Base-by-base conservation (phyloP, 2,113 vertebrate genomes). In the Anas platyrhynchos region DNA sequence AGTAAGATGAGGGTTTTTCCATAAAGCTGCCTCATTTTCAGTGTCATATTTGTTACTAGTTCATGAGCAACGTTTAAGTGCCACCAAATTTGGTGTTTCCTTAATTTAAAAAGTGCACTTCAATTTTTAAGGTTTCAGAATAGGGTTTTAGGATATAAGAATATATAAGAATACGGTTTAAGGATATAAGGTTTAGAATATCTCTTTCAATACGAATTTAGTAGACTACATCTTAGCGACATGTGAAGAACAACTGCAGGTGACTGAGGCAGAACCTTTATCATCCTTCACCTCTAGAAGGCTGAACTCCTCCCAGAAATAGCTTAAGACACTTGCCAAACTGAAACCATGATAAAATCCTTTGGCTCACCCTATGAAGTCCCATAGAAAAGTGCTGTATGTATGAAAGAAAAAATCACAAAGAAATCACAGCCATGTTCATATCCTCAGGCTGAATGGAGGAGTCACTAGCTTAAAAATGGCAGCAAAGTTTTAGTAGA, bases 401-500 rank as follows among this genome's bases (percentile, higher is more conserved):
- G 34, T 71, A 56, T 65, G 41, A 90, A 89, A 36, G 44, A 59
- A 91, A 80, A n/a, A 79, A 91, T 52, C 23, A 80, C 55, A 88
- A 76, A 80, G 72, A 92, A 63, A 71, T 50, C 1, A 1, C 0
- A 0, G 41, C 15, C 27, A 46, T 77, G 56, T n/a, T 93, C 55
- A 83, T 16, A 74, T 32, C 21, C 63, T 63, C 20, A 78, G 56
- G 50, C 55, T 86, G 55, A 13, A 71, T 0, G 0, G 13, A 83
- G 14, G 6, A 46, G 18, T 80, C 72, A 78, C 66, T 52, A n/a
- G n/a, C 34, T 95, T 89, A 91, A 89, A 96, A 90, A 65, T 36
- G 74, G 88, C 79, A 88, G 59, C 46, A 92, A 90, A 66, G 66
- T 36, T 80, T 95, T 66, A 80, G 55, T 58, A 86, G 38, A 72